Base-by-base conservation (phyloP, 1,140 invertebrate genomes). In the Arion vulgaris region DNA sequence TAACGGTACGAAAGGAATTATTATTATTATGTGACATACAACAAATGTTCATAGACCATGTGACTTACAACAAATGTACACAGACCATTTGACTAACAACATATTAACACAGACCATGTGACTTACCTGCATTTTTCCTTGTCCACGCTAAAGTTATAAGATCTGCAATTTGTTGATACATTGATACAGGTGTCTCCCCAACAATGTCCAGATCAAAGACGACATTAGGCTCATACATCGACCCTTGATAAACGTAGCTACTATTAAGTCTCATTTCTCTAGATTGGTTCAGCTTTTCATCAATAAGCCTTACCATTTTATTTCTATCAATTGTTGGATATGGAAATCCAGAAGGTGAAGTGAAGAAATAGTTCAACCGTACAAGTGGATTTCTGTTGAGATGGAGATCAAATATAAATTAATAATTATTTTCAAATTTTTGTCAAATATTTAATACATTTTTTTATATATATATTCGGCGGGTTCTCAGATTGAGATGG, bases 151-250 rank as follows among this genome's bases (percentile, higher is more conserved):
- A 15, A 26, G n/a, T 26, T 28, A 76, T 15, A 57, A 57, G 26
- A 34, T 53, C 28, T 34, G 15, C 49, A 34, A 76, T 53, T 57
- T 53, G 26, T 34, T 13, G 5, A 26, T 28, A 76, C 7, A 49
- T 53, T 15, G 13, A 7, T 1, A 34, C n/a, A 5, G n/a, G 23
- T 2, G 57, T 32, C 5, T 53, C 45, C 11, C 74, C 49, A 28
- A 53, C 36, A 32, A 76, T 4, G 28, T 76, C 74, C 34, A 76
- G 45, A 45, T 53, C 28, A 53, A 76, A 76, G 15, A 41, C 39
- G 45, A 73, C 71, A 38, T 73, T 38, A n/a, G 71, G 71, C n/a
- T 38, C 71, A 39, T 4, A 7, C 9, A 39, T 34, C 45, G 13
- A 15, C 17, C 71, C 71, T 41, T 26, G 2, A 34, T 73, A 73